Percentiles rank a stretch among this genome's conserved stretches.
Conservation (phyloP, 2,888 invertebrate species). For the Temnothorax unifasciatus region DNA sequence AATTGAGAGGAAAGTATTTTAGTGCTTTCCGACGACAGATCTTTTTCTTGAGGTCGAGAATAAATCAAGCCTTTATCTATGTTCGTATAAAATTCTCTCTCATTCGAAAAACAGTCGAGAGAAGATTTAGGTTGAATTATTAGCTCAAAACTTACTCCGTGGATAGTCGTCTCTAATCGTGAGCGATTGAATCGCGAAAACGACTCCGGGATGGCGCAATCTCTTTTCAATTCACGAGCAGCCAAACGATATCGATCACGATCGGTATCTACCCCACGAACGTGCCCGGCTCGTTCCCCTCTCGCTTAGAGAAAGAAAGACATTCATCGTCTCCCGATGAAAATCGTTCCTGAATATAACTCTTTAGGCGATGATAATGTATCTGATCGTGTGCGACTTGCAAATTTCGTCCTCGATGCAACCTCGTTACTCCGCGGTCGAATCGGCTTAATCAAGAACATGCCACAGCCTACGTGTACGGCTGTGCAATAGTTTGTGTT, state of each 20-base stretch:
- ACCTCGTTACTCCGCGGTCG: slow-evolving; percentile 45
- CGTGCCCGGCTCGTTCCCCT: slow-evolving; percentile 68
- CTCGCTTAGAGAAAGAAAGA: slow-evolving; percentile 41
- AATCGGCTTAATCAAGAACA: slow-evolving; percentile 73
- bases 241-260: slow-evolving; percentile 79
- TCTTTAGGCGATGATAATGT: slow-evolving; percentile 56
- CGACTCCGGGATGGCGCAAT: slow-evolving; percentile 53
- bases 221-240: slow-evolving; percentile 71
- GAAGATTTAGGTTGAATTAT: slow-evolving; percentile 36
- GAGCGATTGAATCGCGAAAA: slow-evolving; percentile 65
- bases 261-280: slow-evolving; percentile 77
- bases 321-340: slow-evolving; percentile 64
- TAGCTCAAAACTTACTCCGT: slow-evolving; percentile 41
- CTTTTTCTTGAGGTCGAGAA: slow-evolving; percentile 20
- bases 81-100: slow-evolving; percentile 28
- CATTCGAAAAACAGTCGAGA: slow-evolving; percentile 8
- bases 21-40: slow-evolving; percentile 4
- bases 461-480: slow-evolving; percentile 23
- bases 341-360: slow-evolving; percentile 56
- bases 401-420: slow-evolving; percentile 75
- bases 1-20: slow-evolving; percentile 10
- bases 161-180: slow-evolving; percentile 54
- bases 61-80: slow-evolving; percentile 27
- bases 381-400: slow-evolving; percentile 65
- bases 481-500: background rate